Evolutionary conservation across 2,113 vertebrate genomes (phyloP).

Genomic region (Paralichthys olivaceus): DNA sequence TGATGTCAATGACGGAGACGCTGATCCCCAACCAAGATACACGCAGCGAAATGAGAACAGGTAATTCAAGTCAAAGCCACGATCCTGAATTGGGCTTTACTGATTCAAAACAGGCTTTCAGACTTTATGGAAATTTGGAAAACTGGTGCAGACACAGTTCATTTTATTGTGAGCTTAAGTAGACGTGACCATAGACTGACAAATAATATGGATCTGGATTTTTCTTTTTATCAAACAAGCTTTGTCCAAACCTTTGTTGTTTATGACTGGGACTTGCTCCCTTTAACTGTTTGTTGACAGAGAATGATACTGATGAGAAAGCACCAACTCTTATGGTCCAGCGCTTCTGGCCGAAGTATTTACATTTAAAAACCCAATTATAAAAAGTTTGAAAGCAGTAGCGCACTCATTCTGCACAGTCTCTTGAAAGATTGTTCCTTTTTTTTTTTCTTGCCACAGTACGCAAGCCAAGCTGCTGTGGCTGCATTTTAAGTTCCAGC

Average conservation of each 20-base stretch:
- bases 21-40: slow-evolving; percentile 96
- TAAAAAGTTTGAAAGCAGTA: slow-evolving; percentile 39
- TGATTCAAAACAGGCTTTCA: slow-evolving; percentile 23
- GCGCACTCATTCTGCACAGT: slow-evolving; percentile 34
- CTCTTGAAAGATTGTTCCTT: slow-evolving; percentile 33
- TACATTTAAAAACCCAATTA: slow-evolving; percentile 47
- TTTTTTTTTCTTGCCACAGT: slow-evolving; percentile 24
- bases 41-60: slow-evolving; percentile 98
- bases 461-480: slow-evolving; percentile 32
- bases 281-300: slow-evolving; percentile 15
- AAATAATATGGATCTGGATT: background rate
- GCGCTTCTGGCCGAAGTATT: slow-evolving; percentile 15
- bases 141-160: background rate
- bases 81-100: background rate
- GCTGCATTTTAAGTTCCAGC: slow-evolving; percentile 43
- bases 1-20: slow-evolving; percentile 96
- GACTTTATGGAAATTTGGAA: slow-evolving; percentile 4
- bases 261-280: background rate
- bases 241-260: background rate
- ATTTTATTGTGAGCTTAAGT: background rate
- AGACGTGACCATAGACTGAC: background rate
- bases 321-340: background rate
- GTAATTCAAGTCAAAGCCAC: slow-evolving; percentile 72
- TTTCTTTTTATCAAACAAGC: background rate
- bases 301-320: slow-evolving; percentile 12